Evolutionary conservation across 2,888 invertebrate species (phyloP), one percentile per base, ranked within the genome.

Genomic region (Phaonia tiefii): DNA sequence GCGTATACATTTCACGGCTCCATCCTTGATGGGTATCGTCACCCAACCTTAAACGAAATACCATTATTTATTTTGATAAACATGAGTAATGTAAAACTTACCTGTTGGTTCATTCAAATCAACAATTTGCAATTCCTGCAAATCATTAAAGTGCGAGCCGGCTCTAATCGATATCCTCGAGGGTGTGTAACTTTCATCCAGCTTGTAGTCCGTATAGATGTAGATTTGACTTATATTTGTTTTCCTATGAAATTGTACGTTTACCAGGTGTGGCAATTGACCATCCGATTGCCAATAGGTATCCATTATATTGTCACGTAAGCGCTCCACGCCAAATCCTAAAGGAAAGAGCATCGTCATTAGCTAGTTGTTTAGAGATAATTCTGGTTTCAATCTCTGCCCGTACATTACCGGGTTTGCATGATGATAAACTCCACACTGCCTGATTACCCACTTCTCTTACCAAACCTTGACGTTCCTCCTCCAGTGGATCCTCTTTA

Each of bases 251-350:
- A 99, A 99, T 88, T 99, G 98, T 83, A 99, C 97, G 88, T 99
- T 99, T 0, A 99, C 98, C 83, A 99, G 92, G 91, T 99, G 99
- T 2, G 99, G 99, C 82, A 99, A 93, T 85, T 99, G 99, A 0
- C 99, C 99, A 91, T 99, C 99, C 0, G 99, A 99, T 90, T 99
- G 99, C 99, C 99, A 99, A 90, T 99, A 99, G 2, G 98, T 98
- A 85, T 99, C 99, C 91, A 97, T 95, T 83, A 97, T 96, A 88
- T 98, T 97, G 90, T 99, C 98, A 83, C 99, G 92, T 51, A 99
- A 91, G 88, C 99, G 99, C 88, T 99, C 98, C 3, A 99, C 98
- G 2, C 99, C 99, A 92, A 98, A 99, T 56, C 99, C 99, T 96
- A 86, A 15, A 49, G 11, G 44, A 10, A 37, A n/a, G 26, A 37